Evolutionary conservation across 2,113 vertebrate genomes (phyloP).

Genomic region (Ochotona princeps): DNA sequence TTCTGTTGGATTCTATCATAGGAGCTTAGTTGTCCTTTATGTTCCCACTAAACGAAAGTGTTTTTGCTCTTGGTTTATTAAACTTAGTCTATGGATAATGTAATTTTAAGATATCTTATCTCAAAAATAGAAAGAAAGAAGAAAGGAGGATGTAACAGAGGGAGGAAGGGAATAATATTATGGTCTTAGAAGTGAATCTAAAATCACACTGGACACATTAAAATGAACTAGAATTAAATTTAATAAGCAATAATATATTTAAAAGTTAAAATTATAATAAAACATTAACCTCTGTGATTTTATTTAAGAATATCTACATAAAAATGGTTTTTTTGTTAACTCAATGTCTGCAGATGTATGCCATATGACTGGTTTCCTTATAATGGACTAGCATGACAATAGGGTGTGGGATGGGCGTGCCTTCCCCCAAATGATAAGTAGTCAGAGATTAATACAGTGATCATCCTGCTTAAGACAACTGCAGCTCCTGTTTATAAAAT

Average conservation of each 20-base stretch:
- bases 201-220: too few species aligned
- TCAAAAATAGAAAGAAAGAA: too few species aligned
- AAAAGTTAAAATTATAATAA: too few species aligned
- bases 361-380: not conserved
- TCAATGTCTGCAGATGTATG: not conserved
- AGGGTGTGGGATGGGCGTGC: not conserved
- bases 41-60: too few species aligned
- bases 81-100: too few species aligned
- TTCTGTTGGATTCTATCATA: not conserved
- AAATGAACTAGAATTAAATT: too few species aligned
- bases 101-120: too few species aligned
- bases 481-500: not conserved
- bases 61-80: too few species aligned
- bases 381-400: not conserved
- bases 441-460: not conserved
- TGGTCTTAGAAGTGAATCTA: too few species aligned
- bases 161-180: too few species aligned
- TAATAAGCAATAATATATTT: too few species aligned
- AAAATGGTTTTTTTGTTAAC: not conserved
- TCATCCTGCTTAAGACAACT: not conserved
- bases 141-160: too few species aligned
- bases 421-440: not conserved
- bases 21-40: not conserved
- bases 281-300: not conserved
- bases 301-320: not conserved